Conservation (phyloP, 2,797 vertebrate species). For the Mallotus villosus region DNA sequence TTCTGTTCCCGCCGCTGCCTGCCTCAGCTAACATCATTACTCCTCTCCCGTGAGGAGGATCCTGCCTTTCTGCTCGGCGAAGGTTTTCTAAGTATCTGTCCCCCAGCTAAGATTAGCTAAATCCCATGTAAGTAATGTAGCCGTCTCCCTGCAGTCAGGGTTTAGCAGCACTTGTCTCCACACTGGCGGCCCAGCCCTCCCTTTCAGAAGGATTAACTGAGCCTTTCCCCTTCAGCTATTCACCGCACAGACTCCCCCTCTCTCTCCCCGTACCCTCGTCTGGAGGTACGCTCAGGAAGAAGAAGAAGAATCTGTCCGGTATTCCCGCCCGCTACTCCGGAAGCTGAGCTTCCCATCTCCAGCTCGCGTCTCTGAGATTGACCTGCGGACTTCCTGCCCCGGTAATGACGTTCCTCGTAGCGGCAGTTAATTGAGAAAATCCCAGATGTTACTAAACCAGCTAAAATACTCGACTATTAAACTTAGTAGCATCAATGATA, state of each 20-base stretch:
- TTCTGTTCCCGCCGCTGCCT: constrained; percentile 80
- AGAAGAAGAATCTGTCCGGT: constrained; percentile 74
- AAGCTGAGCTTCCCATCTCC: constrained; percentile 59
- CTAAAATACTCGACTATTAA: constrained; percentile 49
- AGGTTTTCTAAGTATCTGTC: constrained; percentile 89
- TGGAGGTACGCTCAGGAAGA: constrained; percentile 73
- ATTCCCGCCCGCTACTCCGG: constrained; percentile 70
- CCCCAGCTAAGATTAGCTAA: constrained; percentile 89
- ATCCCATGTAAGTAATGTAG: constrained; percentile 90
- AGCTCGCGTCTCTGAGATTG: constrained; percentile 65
- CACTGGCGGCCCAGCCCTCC: constrained; percentile 82
- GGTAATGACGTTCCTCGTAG: constrained; percentile 45
- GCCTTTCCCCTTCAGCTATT: constrained; percentile 83
- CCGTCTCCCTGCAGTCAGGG: constrained; percentile 85
- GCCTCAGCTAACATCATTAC: constrained; percentile 87
- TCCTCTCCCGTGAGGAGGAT: constrained; percentile 84
- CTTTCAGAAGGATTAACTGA: constrained; percentile 85
- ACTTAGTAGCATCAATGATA: constrained; percentile 44
- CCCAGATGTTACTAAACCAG: constrained; percentile 38
- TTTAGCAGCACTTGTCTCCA: constrained; percentile 85
- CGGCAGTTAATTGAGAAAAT: constrained; percentile 55
- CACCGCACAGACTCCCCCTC: constrained; percentile 79
- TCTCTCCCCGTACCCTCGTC: constrained; percentile 67
- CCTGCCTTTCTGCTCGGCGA: constrained; percentile 81
- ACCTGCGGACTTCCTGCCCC: constrained; percentile 42